A percentile compares a stretch with the other conserved stretches of the same genome.
These are phyloP conservation scores for Pandemis cinnamomeana DNA, from an alignment of 2,888 invertebrate species.

Conservation along the genomic window DNA sequence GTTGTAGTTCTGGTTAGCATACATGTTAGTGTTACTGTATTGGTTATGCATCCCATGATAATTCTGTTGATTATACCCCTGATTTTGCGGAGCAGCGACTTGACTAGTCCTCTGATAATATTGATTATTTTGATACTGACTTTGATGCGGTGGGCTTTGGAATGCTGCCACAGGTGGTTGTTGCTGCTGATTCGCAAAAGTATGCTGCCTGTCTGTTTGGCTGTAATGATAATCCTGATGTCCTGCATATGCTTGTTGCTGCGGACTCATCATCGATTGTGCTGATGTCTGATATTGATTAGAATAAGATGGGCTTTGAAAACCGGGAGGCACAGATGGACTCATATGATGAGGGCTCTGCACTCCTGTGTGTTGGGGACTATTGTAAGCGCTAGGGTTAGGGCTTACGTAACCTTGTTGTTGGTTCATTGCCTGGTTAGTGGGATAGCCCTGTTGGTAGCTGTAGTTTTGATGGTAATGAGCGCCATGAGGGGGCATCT, in stretches of 20 bases:
- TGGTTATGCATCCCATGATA: conserved; percentile 70
- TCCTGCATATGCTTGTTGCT: conserved; percentile 60
- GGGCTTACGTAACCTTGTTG: conserved; percentile 73
- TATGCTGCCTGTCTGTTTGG: conserved; percentile 72
- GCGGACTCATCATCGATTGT: conserved; percentile 77
- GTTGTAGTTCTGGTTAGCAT: conserved; percentile 67
- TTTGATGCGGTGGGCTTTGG: conserved; percentile 76
- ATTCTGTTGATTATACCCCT: conserved; percentile 66
- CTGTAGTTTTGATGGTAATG: conserved; percentile 75
- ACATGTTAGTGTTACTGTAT: conserved; percentile 66
- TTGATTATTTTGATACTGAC: conserved; percentile 73
- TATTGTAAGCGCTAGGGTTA: conserved; percentile 70
- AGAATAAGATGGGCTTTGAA: conserved; percentile 75
- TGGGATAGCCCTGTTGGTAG: conserved; percentile 72
- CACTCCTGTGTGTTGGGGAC: conserved; percentile 74
- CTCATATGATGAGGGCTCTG: conserved; percentile 75
- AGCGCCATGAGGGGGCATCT: conserved; percentile 66
- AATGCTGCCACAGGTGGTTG: conserved; percentile 57
- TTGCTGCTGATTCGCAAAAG: conserved; percentile 64
- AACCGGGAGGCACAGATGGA: conserved; percentile 70
- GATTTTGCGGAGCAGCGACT: conserved; percentile 56
- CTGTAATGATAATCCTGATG: conserved; percentile 74
- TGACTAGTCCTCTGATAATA: conserved; percentile 74
- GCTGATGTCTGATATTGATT: conserved; percentile 76
- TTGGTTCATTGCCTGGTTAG: conserved; percentile 68